Conservation (phyloP, 1,140 invertebrate species). For the Drosophila tsacasi region DNA sequence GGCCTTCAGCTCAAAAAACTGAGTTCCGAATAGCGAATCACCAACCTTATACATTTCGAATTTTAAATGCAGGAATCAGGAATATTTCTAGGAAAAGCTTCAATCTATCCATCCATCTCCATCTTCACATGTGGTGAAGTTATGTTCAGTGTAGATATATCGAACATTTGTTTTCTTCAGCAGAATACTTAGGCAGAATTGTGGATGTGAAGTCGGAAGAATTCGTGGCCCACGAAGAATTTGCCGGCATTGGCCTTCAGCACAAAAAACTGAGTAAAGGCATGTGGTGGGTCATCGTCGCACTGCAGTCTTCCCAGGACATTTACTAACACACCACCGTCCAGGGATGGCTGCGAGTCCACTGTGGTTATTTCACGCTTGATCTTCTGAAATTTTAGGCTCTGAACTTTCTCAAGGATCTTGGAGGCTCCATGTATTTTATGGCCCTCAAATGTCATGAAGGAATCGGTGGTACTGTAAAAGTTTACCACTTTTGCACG, state of each 20-base stretch:
- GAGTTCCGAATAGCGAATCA: constrained; percentile 83
- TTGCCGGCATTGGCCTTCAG: constrained; percentile 93
- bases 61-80: constrained; percentile 8
- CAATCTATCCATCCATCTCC: not conserved
- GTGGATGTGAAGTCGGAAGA: constrained; percentile 91
- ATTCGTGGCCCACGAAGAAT: constrained; percentile 96
- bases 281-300: constrained; percentile 96
- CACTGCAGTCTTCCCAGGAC: constrained; percentile 97
- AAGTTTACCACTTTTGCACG: constrained; percentile 93
- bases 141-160: not conserved
- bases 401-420: constrained; percentile 97
- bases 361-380: constrained; percentile 95
- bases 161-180: not conserved
- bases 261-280: constrained; percentile 95
- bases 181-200: not conserved
- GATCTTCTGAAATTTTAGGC: constrained; percentile 96
- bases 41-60: too few relatives aligned
- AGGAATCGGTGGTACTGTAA: constrained; percentile 94
- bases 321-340: constrained; percentile 96
- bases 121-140: not conserved
- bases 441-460: constrained; percentile 98
- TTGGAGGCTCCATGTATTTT: constrained; percentile 95
- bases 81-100: not conserved
- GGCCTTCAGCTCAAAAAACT: constrained; percentile 95
- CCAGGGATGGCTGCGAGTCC: constrained; percentile 97